phyloP scores from a whole-genome alignment of 2,113 vertebrate species.

The Reinhardtius hippoglossoides region DNA sequence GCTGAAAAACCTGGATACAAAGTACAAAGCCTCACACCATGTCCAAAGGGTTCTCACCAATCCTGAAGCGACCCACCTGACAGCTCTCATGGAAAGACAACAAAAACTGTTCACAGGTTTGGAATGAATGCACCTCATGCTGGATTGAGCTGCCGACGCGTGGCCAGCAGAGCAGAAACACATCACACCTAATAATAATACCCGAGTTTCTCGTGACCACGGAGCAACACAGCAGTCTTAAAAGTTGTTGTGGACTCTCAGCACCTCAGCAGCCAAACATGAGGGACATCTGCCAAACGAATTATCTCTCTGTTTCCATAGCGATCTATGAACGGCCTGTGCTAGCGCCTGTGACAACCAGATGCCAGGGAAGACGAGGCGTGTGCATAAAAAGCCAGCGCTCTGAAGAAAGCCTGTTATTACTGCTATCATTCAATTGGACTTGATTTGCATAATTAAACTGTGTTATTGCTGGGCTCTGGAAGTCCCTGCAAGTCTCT shows the following conservation, averaged over 20 bases:
- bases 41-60: constrained; percentile 59
- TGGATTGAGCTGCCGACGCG: constrained; percentile 21
- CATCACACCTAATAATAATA: background rate
- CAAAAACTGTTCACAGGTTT: constrained; percentile 47
- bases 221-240: background rate
- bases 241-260: constrained; percentile 62
- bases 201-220: too few species aligned
- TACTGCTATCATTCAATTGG: constrained; percentile 83
- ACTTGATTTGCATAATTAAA: constrained; percentile 83
- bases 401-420: constrained; percentile 77
- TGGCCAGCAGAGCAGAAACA: constrained; percentile 41
- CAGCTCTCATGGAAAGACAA: constrained; percentile 54
- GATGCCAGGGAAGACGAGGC: constrained; percentile 74
- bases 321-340: constrained; percentile 73
- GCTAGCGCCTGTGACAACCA: constrained; percentile 69
- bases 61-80: constrained; percentile 35
- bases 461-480: constrained; percentile 66
- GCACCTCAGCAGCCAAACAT: constrained; percentile 59
- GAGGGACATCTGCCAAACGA: constrained; percentile 71
- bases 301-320: constrained; percentile 75
- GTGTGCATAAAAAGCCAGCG: constrained; percentile 68
- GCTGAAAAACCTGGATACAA: constrained; percentile 54
- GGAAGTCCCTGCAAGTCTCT: constrained; percentile 56
- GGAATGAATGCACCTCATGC: constrained; percentile 36
- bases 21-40: constrained; percentile 64